Evolutionary conservation across 2,888 invertebrate species (phyloP), one percentile per base, ranked within the genome.

Genomic region (Hydrotaea cyrtoneurina): DNA sequence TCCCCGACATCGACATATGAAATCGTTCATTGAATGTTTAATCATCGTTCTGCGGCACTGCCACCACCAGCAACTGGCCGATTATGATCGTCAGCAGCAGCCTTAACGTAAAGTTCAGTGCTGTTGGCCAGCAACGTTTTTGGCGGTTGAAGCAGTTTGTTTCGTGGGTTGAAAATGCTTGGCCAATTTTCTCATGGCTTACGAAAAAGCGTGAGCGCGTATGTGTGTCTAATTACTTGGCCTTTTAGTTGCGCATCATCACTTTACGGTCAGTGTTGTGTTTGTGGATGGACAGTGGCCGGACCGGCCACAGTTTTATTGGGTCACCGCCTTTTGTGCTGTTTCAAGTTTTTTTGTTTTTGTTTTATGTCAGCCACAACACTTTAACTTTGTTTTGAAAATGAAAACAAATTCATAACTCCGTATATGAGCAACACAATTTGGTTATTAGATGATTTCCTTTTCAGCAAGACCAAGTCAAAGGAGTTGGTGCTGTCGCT

Each of bases 11-110:
- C 15, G 26, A n/a, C 11, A 55, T n/a, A 26, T n/a, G 50, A 71
- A 71, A 71, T 71, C 71, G 53, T 71, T 71, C 80, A 64, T 43
- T 23, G 74, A 78, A 74, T 80, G 77, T 83, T 83, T 83, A 83
- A 83, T 83, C 83, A 83, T 21, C 21, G 11, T 19, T 10, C 21
- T 55, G 3, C 11, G 21, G 21, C 55, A 21, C 4, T 10, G 39
- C 10, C 31, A 39, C 8, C 11, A 13, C 39, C 39, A 39, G 31
- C 31, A 31, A 31, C 2, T 31, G 31, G 31, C 1, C 39, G 39
- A 39, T 39, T 50, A 31, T n/a, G n/a, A 2, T 55, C 55, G 19
- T 55, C 23, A 4, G 19, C 55, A 23, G 55, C 23, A 19, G 17
- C 59, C 8, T 59, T 15, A 23, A 23, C 15, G 26, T n/a, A 50